Evolutionary conservation across 2,888 invertebrate species (phyloP).

Genomic region (Petrolisthes cinctipes): DNA sequence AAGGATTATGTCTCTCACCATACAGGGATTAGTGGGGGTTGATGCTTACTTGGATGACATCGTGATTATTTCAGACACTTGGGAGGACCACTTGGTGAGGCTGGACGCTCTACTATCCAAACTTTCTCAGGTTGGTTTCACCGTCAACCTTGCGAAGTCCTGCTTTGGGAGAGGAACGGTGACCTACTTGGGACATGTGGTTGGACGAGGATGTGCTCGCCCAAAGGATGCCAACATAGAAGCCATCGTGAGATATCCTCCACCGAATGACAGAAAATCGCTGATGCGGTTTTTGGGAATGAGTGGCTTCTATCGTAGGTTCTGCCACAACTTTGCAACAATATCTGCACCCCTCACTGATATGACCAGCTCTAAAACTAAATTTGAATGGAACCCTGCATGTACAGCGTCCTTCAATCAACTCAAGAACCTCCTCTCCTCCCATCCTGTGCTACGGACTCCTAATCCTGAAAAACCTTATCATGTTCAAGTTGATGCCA

Average conservation of each 20-base stretch:
- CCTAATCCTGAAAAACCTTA: no score
- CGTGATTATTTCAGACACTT: slow-evolving; percentile 1
- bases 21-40: background rate
- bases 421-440: no score
- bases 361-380: no score
- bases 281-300: background rate
- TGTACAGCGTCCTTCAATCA: no score
- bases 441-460: no score
- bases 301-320: background rate
- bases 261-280: background rate
- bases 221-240: background rate
- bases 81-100: background rate
- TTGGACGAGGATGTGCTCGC: background rate
- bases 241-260: background rate
- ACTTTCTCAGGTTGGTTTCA: background rate
- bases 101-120: background rate
- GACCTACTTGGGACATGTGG: background rate
- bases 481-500: no score
- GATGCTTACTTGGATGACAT: background rate
- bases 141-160: background rate
- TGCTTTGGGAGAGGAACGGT: background rate
- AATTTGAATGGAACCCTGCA: no score
- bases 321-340: background rate
- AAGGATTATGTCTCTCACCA: background rate
- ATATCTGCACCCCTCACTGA: background rate